Evolutionary conservation across 2,113 vertebrate species (phyloP).

Genomic region (Chiloscyllium plagiosum): DNA sequence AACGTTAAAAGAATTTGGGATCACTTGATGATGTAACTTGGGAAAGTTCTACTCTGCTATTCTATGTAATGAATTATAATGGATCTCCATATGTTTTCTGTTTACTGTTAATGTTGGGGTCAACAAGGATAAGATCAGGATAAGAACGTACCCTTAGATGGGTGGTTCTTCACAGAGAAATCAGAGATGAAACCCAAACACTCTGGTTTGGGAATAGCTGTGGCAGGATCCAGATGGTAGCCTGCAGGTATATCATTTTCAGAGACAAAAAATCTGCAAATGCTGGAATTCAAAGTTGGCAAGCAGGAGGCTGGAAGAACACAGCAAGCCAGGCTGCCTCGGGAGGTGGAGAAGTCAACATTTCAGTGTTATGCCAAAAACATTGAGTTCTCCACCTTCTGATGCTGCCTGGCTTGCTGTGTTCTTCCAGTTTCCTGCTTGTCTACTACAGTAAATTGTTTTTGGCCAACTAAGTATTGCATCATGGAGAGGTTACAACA

Average conservation of each 20-base stretch:
- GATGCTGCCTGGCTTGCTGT: no score
- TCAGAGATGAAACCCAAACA: not conserved
- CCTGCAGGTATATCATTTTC: no score
- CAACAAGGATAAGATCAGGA: not conserved
- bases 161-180: not conserved
- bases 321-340: no score
- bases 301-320: no score
- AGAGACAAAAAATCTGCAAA: no score
- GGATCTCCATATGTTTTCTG: not conserved
- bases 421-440: no score
- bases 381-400: no score
- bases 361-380: no score
- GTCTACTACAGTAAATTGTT: no score
- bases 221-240: not conserved
- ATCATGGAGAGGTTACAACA: not conserved
- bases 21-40: not conserved
- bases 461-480: not conserved
- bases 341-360: no score
- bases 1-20: not conserved
- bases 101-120: not conserved
- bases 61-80: not conserved
- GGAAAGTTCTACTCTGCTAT: not conserved
- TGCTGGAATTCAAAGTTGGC: no score
- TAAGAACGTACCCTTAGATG: not conserved
- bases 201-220: not conserved